Conservation (phyloP, 2,888 invertebrate species). For the Laspeyria flexula region DNA sequence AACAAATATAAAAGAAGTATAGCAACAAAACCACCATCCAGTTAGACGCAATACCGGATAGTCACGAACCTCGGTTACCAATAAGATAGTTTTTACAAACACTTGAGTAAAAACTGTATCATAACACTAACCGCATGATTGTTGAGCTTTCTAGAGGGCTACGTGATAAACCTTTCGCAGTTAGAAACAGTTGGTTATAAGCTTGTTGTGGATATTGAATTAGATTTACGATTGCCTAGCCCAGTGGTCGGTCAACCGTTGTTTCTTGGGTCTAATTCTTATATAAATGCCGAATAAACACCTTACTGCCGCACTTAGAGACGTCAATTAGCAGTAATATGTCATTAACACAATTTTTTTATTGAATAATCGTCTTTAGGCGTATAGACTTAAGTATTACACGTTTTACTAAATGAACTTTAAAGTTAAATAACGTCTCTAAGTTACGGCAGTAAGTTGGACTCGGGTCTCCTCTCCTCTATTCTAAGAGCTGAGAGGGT, state of each 20-base stretch:
- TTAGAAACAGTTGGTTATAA: slow-evolving; percentile 30
- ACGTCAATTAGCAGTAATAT: too few relatives aligned
- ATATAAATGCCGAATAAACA: too few relatives aligned
- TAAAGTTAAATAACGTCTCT: too few relatives aligned
- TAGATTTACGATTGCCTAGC: slow-evolving; percentile 5
- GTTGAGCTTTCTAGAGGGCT: slow-evolving; percentile 53
- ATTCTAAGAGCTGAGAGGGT: too few relatives aligned
- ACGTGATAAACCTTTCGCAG: slow-evolving; percentile 39
- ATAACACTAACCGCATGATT: slow-evolving; percentile 71
- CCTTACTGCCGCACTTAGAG: too few relatives aligned
- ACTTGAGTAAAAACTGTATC: slow-evolving; percentile 72
- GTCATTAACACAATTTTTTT: too few relatives aligned
- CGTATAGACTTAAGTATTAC: too few relatives aligned
- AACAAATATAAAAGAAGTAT: slow-evolving; percentile 51
- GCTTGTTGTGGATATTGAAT: slow-evolving; percentile 12
- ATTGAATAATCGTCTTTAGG: too few relatives aligned
- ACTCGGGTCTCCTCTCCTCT: too few relatives aligned
- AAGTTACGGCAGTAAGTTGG: too few relatives aligned
- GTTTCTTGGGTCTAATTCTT: not conserved
- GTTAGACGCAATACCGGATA: slow-evolving; percentile 53
- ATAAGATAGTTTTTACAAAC: slow-evolving; percentile 69
- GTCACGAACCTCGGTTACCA: slow-evolving; percentile 74
- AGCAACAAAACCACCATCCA: slow-evolving; percentile 55
- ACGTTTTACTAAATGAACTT: too few relatives aligned
- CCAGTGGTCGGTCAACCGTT: not conserved